A percentile compares a stretch with the other conserved stretches of the same genome.
Conservation (phyloP, 2,888 invertebrate species). For the Melanostoma scalare region DNA sequence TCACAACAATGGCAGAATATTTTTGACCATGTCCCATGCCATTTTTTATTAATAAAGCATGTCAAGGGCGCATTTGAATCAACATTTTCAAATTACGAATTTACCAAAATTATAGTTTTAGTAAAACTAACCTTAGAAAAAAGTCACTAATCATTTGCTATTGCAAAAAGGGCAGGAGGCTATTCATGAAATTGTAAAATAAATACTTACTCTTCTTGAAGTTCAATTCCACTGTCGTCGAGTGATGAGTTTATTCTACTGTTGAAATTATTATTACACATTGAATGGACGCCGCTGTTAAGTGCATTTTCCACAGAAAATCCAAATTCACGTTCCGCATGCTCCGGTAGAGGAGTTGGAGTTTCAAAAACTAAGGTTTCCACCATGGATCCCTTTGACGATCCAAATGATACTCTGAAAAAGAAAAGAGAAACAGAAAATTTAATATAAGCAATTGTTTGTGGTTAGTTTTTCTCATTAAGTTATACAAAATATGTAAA, state of each 20-base stretch:
- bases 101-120: too few species aligned
- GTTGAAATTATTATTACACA: conserved; percentile 61
- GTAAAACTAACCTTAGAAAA: too few species aligned
- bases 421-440: conserved; percentile 57
- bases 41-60: too few species aligned
- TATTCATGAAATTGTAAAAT: conserved; percentile 49
- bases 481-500: too few species aligned
- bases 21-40: too few species aligned
- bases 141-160: too few species aligned
- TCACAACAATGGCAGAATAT: too few species aligned
- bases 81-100: too few species aligned
- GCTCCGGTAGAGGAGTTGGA: conserved; percentile 86
- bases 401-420: conserved; percentile 95
- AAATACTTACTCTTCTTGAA: conserved; percentile 81
- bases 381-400: conserved; percentile 97
- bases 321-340: conserved; percentile 81
- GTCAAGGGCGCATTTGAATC: too few species aligned
- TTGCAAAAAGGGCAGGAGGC: too few species aligned
- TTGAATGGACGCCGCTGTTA: conserved; percentile 57
- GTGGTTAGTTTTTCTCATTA: too few species aligned
- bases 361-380: conserved; percentile 96
- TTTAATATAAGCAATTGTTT: neutral
- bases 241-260: conserved; percentile 81
- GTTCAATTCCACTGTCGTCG: conserved; percentile 81
- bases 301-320: conserved; percentile 76